Base-by-base conservation (phyloP, 64 coral and sea anemone species). In the Stichodactyla mertensii region DNA sequence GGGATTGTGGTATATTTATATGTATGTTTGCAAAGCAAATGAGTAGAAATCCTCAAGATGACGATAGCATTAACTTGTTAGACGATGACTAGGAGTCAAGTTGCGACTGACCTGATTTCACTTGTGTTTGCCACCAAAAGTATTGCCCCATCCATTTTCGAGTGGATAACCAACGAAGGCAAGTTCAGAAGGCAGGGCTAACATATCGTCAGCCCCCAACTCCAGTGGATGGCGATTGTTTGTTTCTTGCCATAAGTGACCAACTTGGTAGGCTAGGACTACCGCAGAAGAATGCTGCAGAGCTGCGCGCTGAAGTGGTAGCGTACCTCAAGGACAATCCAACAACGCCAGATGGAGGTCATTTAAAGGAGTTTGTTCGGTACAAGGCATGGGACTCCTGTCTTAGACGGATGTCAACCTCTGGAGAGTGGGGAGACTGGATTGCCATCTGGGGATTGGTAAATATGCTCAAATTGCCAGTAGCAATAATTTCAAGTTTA, bases 381-480 rank as follows among this genome's bases (percentile, higher is more conserved):
- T 57, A 57, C 36, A 28, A 57, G 18, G 84, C 84, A n/a, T 86
- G 58, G 84, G 58, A 66, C 54, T 57, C 84, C 10, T 60, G 20
- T 18, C 85, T 86, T 51, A 55, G 85, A 45, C 64, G 71, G 51
- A 87, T 77, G 85, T 12, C 24, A 53, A 85, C 26, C 22, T 45
- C 51, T 55, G 64, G 86, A 16, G 66, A 77, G 24, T 87, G 64
- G 86, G 52, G 64, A 52, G 86, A 87, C 86, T 87, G 69, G 86
- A 87, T 77, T 78, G 86, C 54, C 54, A 12, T 77, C 61, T 87
- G 86, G 86, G 64, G 62, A 27, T 16, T 57, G 12, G 53, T 87
- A 28, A 77, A 87, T 67, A 87, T 87, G 86, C 86, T 69, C 18
- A 28, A 86, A 64, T 52, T 61, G 16, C 58, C 23, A 18, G 64